Base-by-base conservation (phyloP, 2,888 invertebrate species). In the Dynastes hyllus region DNA sequence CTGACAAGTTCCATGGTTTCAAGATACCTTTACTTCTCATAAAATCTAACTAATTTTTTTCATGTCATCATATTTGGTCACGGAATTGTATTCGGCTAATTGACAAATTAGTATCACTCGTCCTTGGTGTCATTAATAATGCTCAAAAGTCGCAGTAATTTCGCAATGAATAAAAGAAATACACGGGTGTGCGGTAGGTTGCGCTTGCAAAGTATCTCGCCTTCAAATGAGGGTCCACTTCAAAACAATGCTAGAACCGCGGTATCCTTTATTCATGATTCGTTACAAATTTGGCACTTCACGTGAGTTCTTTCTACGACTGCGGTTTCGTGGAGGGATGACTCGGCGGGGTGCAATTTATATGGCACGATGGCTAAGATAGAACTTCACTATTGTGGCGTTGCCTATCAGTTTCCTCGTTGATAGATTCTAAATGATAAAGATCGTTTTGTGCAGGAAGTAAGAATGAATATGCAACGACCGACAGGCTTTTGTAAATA, bases 221-320 rank as follows among this genome's bases (percentile, higher is more conserved):
- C 80, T 78, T 79, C 81, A 63, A 81, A 55, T 75, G 79, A 63
- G 50, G 71, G 66, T 82, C 80, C 78, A 79, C 16, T 58, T 58
- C 79, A 66, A 81, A 79, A 81, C 81, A 82, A 82, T 80, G 81
- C 78, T 78, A 78, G 65, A 71, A 29, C 76, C 63, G 67, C 73
- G 67, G 78, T 78, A 70, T 69, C 82, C 78, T 82, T 82, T 81
- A 81, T 83, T 81, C 80, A 73, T 76, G 77, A 84, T 84, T 83
- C 83, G 84, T 81, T 81, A 82, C 84, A 83, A 83, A 83, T 83
- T 80, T 79, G 77, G 80, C 76, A 76, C 83, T 76, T 83, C 81
- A 80, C 83, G 81, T 83, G 83, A 80, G 82, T 80, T 77, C 81
- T 80, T 76, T 80, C 69, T 70, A 51, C 22, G 50, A 65, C 9